Base-by-base conservation (phyloP, 2,797 vertebrate species). In the Lagothrix lagotricha region DNA sequence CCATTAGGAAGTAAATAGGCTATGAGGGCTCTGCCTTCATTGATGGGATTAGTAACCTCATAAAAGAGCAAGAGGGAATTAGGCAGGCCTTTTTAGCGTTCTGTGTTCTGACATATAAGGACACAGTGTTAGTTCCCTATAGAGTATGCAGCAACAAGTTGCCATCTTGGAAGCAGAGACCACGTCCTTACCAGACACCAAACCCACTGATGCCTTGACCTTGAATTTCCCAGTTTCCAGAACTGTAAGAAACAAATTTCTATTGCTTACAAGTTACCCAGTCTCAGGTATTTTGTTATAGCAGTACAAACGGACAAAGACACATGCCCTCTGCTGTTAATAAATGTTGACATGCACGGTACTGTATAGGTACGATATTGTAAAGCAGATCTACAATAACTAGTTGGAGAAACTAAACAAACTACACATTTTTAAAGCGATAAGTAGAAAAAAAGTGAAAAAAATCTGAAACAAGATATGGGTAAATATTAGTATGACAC, bases 341-440 rank as follows among this genome's bases (percentile, higher is more conserved):
- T 5, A 46, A 72, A 61, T 11, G 75, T 41, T 70, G 24, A 83
- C 13, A n/a, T 14, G 0, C 17, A 44, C 11, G 12, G 14, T 48
- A 10, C 26, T 76, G 22, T 33, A 15, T 41, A 88, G 9, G 2
- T 36, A 70, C 58, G 22, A 33, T 28, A 5, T 8, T 52, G 20
- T 26, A 88, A 85, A 54, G 20, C 3, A 83, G 4, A 73, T 54
- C 26, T 72, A 12, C 1, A 64, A 50, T n/a, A 77, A 54, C 4
- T 57, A 76, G 67, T 94, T 20, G 64, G 28, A 46, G 8, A 83
- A 91, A 81, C 0, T 67, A 83, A 88, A 24, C 9, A 96, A 96
- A 90, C 28, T 30, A 39, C 1, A 72, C 46, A 52, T 90, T 6
- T 80, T 93, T 89, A 17, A 89, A 82, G 7, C 24, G 5, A 1